A percentile compares a stretch with the other conserved stretches of the same genome.
Conservation (phyloP, 2,113 vertebrate genomes). For the Tylochromis polylepis region DNA sequence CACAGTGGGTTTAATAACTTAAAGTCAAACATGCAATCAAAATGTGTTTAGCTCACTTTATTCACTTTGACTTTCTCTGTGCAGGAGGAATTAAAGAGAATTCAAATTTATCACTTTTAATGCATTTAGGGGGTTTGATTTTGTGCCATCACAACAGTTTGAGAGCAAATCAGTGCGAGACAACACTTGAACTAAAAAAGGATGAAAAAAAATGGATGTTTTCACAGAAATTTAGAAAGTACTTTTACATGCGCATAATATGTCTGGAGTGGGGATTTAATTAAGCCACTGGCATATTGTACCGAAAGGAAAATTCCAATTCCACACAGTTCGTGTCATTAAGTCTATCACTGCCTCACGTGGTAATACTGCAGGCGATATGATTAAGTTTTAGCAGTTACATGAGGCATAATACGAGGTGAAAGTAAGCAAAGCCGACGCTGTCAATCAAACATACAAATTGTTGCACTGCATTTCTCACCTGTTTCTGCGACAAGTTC, state of each 20-base stretch:
- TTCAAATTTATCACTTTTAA: not conserved
- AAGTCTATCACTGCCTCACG: not conserved
- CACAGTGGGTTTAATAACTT: not conserved
- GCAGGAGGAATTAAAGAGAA: not conserved
- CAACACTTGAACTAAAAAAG: not conserved
- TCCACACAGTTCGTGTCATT: not conserved
- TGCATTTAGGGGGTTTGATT: not conserved
- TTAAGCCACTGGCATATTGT: not conserved
- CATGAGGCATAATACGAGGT: not conserved
- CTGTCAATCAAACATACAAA: conserved; percentile 58
- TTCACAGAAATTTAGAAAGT: not conserved
- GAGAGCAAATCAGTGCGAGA: not conserved
- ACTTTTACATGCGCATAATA: not conserved
- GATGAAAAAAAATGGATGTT: not conserved
- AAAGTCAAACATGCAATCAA: not conserved
- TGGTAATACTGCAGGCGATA: not conserved
- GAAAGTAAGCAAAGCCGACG: conserved; percentile 16
- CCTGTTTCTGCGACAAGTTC: not conserved
- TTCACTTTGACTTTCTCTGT: not conserved
- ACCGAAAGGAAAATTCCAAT: not conserved
- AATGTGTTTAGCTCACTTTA: not conserved
- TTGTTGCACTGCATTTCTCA: not conserved
- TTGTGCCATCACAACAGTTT: not conserved
- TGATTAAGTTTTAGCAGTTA: conserved; percentile 26
- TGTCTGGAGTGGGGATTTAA: not conserved